phyloP scores from a whole-genome alignment of 2,113 vertebrate species.

The Ranitomeya imitator region DNA sequence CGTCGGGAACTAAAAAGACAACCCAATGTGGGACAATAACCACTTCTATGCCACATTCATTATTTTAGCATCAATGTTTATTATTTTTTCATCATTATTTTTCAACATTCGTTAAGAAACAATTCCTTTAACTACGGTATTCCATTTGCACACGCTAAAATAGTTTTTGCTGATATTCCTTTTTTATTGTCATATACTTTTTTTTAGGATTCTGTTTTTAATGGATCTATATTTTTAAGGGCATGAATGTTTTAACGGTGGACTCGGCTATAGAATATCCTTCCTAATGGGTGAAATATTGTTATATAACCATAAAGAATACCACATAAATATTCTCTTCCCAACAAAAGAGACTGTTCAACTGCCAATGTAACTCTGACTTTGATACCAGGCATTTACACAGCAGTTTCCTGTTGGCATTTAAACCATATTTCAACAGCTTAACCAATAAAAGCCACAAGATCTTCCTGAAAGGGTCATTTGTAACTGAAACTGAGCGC shows the following conservation, averaged over 20 bases:
- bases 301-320: constrained; percentile 33
- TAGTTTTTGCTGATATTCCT: background rate
- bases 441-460: constrained; percentile 36
- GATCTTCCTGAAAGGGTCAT: constrained; percentile 54
- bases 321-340: constrained; percentile 28
- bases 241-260: background rate
- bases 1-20: too few relatives aligned
- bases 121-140: too few relatives aligned
- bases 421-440: constrained; percentile 53
- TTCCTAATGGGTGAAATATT: background rate
- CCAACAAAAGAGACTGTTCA: constrained; percentile 64
- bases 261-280: background rate
- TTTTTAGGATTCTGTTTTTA: background rate
- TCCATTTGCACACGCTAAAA: too few relatives aligned
- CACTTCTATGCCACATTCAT: too few relatives aligned
- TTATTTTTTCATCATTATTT: too few relatives aligned
- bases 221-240: background rate
- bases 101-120: too few relatives aligned
- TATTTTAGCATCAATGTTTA: too few relatives aligned
- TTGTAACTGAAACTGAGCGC: constrained; percentile 56
- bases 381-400: constrained; percentile 47
- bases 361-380: constrained; percentile 40
- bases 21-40: too few relatives aligned
- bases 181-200: background rate
- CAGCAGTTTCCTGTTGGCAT: constrained; percentile 57